These are phyloP conservation scores for Eristalis arbustorum DNA, from an alignment of 2,888 invertebrate species.

Conservation along the genomic window DNA sequence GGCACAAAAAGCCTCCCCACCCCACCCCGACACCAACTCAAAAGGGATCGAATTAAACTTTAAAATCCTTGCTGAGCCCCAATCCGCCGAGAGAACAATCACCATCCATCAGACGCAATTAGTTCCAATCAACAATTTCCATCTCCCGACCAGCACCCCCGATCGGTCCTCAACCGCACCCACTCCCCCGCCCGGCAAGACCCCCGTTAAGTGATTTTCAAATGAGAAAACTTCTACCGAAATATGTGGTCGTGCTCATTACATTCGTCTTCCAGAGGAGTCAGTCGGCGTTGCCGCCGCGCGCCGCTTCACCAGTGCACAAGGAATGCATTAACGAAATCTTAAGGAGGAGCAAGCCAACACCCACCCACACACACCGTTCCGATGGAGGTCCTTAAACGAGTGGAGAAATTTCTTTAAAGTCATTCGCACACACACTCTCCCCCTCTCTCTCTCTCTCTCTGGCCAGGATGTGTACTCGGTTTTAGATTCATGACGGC, in stretches of 20 bases:
- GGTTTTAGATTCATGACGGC: conserved; percentile 7
- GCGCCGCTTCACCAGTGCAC: background rate
- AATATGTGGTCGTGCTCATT: background rate
- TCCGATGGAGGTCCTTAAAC: background rate
- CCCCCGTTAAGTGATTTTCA: conserved; percentile 20
- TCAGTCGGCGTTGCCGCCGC: background rate
- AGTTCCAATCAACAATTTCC: conserved; percentile 27
- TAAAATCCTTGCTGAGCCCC: background rate
- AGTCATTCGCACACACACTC: conserved; percentile 29
- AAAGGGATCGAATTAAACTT: background rate
- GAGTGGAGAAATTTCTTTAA: background rate
- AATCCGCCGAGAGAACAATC: background rate
- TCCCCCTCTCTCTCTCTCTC: background rate
- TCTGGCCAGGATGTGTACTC: background rate
- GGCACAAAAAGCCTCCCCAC: background rate
- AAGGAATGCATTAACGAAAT: conserved; percentile 16
- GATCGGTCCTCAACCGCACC: background rate
- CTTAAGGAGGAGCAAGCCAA: background rate
- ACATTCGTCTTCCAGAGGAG: background rate
- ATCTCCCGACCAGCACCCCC: background rate
- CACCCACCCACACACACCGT: background rate
- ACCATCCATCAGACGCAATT: conserved; percentile 25
- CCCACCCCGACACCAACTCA: background rate
- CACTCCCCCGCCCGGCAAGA: background rate
- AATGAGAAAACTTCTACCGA: conserved; percentile 11